A percentile compares a stretch with the other conserved stretches of the same genome.
phyloP scores from a whole-genome alignment of 2,888 invertebrate species.

The Syrista parreyssii region DNA sequence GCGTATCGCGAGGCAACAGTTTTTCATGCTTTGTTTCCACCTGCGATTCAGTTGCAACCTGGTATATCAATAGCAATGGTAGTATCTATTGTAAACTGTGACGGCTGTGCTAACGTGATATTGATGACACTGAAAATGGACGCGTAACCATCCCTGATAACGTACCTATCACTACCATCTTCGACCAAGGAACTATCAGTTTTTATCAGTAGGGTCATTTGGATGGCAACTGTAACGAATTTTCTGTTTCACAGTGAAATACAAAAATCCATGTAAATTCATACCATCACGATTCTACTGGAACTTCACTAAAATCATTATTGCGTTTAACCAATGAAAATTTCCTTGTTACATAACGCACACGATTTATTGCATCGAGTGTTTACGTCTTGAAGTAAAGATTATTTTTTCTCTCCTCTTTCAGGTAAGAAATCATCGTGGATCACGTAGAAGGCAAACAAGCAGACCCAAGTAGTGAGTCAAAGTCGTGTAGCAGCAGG shows the following conservation, averaged over 20 bases:
- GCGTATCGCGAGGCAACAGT: not conserved
- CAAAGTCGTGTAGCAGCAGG: too few relatives aligned
- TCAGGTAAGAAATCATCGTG: too few relatives aligned
- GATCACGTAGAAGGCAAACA: too few relatives aligned
- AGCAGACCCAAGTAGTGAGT: too few relatives aligned
- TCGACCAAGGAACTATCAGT: not conserved
- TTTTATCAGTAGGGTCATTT: not conserved
- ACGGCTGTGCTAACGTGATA: not conserved
- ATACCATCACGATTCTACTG: not conserved
- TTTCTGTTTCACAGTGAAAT: not conserved
- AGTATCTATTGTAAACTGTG: not conserved
- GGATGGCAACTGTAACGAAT: not conserved
- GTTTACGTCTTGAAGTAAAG: too few relatives aligned
- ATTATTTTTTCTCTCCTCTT: too few relatives aligned
- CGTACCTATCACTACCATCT: too few relatives aligned
- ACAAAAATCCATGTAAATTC: not conserved
- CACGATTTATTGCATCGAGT: too few relatives aligned
- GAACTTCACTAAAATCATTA: not conserved
- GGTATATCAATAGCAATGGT: not conserved
- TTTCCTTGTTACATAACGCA: not conserved
- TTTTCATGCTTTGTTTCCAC: not conserved
- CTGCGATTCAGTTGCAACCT: not conserved
- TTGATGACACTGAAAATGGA: not conserved
- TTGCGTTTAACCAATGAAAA: not conserved
- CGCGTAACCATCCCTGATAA: not conserved